Conservation (phyloP, 2,113 vertebrate species). For the Scytalopus superciliaris region DNA sequence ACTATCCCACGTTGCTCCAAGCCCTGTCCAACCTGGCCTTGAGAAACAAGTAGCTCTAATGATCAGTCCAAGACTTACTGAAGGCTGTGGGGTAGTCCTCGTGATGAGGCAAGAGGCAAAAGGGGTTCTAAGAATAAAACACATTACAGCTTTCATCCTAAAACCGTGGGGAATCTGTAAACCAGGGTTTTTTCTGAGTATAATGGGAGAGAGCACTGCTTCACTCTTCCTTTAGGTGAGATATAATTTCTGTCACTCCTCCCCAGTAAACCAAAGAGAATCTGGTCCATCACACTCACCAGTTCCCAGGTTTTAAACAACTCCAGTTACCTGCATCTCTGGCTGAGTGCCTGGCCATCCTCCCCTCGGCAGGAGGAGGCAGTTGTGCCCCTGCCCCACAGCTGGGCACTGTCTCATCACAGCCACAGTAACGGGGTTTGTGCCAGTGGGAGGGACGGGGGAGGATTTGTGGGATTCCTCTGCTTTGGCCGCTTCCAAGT, state of each 20-base stretch:
- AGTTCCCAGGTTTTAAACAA: not conserved
- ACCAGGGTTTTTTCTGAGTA: rapidly evolving
- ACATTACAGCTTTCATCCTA: not conserved
- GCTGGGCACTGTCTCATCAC: rapidly evolving
- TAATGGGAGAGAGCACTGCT: not conserved
- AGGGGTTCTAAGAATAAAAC: not conserved
- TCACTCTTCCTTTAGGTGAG: not conserved
- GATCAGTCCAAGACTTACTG: not conserved
- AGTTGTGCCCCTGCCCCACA: not conserved
- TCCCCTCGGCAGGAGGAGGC: not conserved
- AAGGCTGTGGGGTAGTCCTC: not conserved
- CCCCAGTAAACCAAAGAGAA: not conserved
- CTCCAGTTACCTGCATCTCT: rapidly evolving
- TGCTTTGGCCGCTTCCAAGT: not conserved
- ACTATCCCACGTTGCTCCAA: not conserved
- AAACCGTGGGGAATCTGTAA: rapidly evolving
- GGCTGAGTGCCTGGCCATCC: rapidly evolving
- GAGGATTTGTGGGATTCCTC: not conserved
- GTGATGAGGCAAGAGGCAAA: not conserved
- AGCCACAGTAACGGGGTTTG: rapidly evolving
- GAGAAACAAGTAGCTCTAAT: not conserved
- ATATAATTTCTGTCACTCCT: not conserved
- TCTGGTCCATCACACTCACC: rapidly evolving
- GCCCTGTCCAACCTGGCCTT: not conserved
- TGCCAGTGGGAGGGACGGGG: not conserved